Evolutionary conservation across 2,797 vertebrate genomes (phyloP).

Genomic region (Malurus splendens): DNA sequence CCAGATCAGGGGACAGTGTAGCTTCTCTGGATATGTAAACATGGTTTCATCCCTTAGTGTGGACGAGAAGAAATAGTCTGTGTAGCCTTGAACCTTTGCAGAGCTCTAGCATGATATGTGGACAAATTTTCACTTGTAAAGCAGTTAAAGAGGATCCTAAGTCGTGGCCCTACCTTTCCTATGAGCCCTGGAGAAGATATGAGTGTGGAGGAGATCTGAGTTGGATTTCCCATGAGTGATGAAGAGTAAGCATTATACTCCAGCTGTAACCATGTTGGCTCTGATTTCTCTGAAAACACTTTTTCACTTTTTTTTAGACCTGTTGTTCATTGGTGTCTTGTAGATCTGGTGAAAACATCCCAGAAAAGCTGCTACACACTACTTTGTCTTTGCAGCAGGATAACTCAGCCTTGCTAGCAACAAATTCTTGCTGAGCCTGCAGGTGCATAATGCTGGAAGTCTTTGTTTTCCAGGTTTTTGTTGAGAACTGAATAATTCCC

Average conservation of each 20-base stretch:
- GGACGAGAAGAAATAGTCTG: not conserved
- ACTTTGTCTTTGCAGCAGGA: not conserved
- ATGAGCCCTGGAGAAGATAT: not conserved
- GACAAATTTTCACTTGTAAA: not conserved
- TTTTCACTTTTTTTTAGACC: not conserved
- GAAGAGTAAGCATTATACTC: not conserved
- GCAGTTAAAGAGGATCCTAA: not conserved
- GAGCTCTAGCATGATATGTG: not conserved
- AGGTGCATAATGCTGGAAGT: not conserved
- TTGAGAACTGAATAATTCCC: not conserved
- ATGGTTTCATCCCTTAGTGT: not conserved
- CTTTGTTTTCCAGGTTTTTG: conserved; percentile 14
- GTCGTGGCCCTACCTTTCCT: not conserved
- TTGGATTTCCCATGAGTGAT: not conserved
- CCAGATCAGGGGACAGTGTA: not conserved
- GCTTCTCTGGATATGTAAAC: not conserved
- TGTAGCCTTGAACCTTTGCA: not conserved
- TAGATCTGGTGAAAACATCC: not conserved
- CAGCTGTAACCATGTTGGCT: not conserved
- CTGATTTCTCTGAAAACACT: not conserved
- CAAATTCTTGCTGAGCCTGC: not conserved
- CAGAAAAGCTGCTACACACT: not conserved
- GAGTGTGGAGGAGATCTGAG: not conserved
- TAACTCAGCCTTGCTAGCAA: not conserved
- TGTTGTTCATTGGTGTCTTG: not conserved